phyloP scores from a whole-genome alignment of 2,888 invertebrate species.

The Cantharis lateralis region DNA sequence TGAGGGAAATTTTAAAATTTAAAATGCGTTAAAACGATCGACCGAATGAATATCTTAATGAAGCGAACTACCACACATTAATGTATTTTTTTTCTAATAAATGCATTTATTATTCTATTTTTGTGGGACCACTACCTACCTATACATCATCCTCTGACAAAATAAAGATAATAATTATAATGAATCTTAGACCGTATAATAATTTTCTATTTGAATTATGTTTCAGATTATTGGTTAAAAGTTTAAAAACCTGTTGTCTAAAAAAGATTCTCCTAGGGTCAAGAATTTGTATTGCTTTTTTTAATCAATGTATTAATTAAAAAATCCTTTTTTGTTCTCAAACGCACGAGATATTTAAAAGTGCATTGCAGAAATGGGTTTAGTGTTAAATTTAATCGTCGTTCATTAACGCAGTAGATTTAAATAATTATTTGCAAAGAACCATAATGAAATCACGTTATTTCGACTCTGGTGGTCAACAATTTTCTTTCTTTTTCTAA shows the following conservation, averaged over 20 bases:
- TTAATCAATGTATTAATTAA: neutral
- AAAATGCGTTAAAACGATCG: neutral
- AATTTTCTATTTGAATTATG: conserved; percentile 40
- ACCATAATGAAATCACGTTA: conserved; percentile 39
- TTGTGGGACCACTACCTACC: conserved; percentile 5
- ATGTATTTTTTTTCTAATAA: neutral
- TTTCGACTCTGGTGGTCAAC: conserved; percentile 36
- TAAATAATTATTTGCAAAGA: conserved; percentile 40
- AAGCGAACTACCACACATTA: neutral
- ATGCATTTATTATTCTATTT: neutral
- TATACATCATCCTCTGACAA: conserved; percentile 37
- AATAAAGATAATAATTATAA: conserved; percentile 39
- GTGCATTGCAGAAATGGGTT: conserved; percentile 13
- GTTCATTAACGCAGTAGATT: conserved; percentile 38
- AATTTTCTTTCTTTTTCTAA: conserved; percentile 7
- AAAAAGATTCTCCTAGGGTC: conserved; percentile 10
- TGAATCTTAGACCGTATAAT: conserved; percentile 31
- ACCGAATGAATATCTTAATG: neutral
- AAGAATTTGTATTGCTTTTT: conserved; percentile 11
- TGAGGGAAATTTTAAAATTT: neutral
- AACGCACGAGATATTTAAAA: neutral
- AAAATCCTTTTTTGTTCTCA: neutral
- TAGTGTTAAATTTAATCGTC: conserved; percentile 21
- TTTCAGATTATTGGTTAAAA: conserved; percentile 38
- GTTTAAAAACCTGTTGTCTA: conserved; percentile 27